Evolutionary conservation across 2,888 invertebrate genomes (phyloP).

Genomic region (Lagria hirta): DNA sequence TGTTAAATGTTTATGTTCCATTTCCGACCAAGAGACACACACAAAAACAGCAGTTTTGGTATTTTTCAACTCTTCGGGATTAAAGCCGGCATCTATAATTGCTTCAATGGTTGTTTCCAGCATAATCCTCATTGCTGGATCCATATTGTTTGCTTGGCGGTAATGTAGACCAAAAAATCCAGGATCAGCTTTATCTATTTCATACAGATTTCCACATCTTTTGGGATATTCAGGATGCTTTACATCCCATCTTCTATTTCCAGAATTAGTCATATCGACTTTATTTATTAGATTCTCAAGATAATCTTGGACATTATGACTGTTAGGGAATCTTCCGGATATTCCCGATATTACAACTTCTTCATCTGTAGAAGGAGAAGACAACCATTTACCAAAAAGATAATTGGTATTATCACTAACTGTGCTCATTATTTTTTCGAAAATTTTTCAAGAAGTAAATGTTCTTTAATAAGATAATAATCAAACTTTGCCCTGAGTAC

Average conservation of each 20-base stretch:
- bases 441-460: no score
- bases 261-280: constrained; percentile 81
- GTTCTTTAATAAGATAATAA: no score
- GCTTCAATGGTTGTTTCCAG: constrained; percentile 64
- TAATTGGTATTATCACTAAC: no score
- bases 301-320: constrained; percentile 71
- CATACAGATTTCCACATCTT: constrained; percentile 67
- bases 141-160: constrained; percentile 63
- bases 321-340: constrained; percentile 76
- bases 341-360: no score
- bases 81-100: constrained; percentile 64
- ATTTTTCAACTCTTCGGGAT: constrained; percentile 70
- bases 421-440: no score
- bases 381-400: no score
- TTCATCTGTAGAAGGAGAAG: no score
- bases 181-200: constrained; percentile 59
- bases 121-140: constrained; percentile 61
- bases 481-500: no score
- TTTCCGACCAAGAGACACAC: constrained; percentile 76
- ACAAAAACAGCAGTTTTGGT: constrained; percentile 79
- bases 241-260: constrained; percentile 73
- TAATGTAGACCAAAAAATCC: constrained; percentile 63
- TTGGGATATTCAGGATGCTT: constrained; percentile 61
- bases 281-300: constrained; percentile 71
- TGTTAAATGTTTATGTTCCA: constrained; percentile 72